phyloP scores from a whole-genome alignment of 2,888 invertebrate species.

The Petrolisthes manimaculis region DNA sequence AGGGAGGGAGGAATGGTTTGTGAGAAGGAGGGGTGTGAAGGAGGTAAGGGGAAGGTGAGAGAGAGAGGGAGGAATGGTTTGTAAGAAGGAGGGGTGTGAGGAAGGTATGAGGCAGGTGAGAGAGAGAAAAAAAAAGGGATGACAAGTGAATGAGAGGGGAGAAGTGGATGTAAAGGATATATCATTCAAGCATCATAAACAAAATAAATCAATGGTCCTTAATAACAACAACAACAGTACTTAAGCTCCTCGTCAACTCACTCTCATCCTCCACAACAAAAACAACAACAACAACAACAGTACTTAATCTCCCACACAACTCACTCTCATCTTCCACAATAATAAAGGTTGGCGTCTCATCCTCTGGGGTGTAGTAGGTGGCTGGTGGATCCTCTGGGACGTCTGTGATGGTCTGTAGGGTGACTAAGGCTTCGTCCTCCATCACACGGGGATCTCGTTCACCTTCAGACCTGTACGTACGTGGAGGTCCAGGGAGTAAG shows the following conservation, averaged over 20 bases:
- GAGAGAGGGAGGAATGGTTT: not conserved
- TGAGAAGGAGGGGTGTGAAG: not conserved
- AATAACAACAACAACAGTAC: too few relatives aligned
- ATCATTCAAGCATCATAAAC: too few relatives aligned
- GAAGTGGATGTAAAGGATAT: too few relatives aligned
- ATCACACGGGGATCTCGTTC: constrained; percentile 15
- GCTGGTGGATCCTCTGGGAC: not conserved
- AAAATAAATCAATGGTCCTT: too few relatives aligned
- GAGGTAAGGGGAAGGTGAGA: not conserved
- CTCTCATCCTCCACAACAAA: not conserved
- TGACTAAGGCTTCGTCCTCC: not conserved
- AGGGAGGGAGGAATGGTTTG: not conserved
- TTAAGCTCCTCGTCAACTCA: too few relatives aligned
- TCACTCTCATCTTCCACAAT: not conserved
- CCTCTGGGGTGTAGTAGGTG: not conserved
- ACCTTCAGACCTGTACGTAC: not conserved
- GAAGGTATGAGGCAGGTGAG: not conserved
- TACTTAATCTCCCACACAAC: not conserved
- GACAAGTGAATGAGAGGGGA: too few relatives aligned
- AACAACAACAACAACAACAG: too few relatives aligned
- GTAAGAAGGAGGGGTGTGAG: not conserved
- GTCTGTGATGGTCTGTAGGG: not conserved
- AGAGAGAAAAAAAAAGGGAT: not conserved
- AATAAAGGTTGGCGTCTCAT: not conserved
- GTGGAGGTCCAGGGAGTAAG: not conserved